Evolutionary conservation across 2,888 invertebrate species (phyloP), one percentile per base, ranked within the genome.

Genomic region (Aproaerema taeniolella): DNA sequence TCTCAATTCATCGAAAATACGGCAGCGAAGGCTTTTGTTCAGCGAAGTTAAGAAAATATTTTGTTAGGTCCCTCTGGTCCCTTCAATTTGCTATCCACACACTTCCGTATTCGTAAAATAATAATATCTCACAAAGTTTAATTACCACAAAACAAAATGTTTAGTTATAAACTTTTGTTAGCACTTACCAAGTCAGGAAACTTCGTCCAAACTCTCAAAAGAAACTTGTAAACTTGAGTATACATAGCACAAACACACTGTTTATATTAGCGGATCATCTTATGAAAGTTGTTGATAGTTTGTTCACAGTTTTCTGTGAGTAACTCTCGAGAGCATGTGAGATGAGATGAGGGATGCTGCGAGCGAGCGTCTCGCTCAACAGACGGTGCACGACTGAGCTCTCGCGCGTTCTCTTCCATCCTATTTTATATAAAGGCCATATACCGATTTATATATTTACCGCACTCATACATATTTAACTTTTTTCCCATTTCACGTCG

Each of bases 401-500:
- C 52, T 5, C 55, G 55, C 65, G 55, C 55, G 53, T 69, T 67
- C 73, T 61, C 67, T 67, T 60, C 59, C 68, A 67, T 71, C 75
- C 75, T 43, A 77, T 81, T 75, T 74, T 80, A 82, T 79, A 80
- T 80, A 83, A 76, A 76, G 71, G 67, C 66, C 61, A 85, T 85
- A 76, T 85, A 82, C 83, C 82, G 79, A 86, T 85, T 85, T 85
- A 85, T 85, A 81, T 85, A 85, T 86, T 85, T 85, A 79, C 85
- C 85, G 67, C 85, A 85, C 85, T 82, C 85, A 82, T 86, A 86
- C 85, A 86, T 86, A 86, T 85, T 86, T 82, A 82, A 85, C 78
- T 82, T 86, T 86, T 86, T 85, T 83, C 80, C 81, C 81, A 85
- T 86, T 85, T 82, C 82, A 77, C 75, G 71, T 79, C 82, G 83